Evolutionary conservation across 1,140 invertebrate species (phyloP), one percentile per base, ranked within the genome.

Genomic region (Drosophila sp.): DNA sequence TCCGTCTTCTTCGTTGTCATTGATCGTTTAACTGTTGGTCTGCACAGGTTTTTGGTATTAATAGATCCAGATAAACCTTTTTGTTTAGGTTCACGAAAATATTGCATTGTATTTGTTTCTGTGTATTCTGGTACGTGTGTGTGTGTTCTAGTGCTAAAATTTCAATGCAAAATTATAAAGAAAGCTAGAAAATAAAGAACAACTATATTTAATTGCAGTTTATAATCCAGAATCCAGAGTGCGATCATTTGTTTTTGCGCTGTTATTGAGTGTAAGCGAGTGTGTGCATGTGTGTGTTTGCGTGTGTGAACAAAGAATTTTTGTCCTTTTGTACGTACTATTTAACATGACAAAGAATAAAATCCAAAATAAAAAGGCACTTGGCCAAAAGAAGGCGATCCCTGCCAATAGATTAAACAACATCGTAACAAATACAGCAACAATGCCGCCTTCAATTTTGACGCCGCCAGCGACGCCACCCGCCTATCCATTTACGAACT

Each of bases 261-360:
- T 32, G 14, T 29, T 32, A 61, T 40, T 61, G 18, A 34, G 45
- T 61, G 29, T 34, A 2, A 45, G 36, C n/a, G 40, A 45, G 8
- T 59, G 40, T 59, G 57, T 59, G 57, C 43, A 21, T 54, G 32
- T 34, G 27, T 64, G 16, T 53, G 58, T 70, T 40, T 46, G 8
- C 11, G 38, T 46, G 67, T 64, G 50, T 64, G 32, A 4, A 43
- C 13, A 38, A 7, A 25, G 40, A 45, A 40, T 38, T 56, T 40
- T 36, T 64, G 67, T 71, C 40, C 25, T 34, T 64, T 63, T 71
- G 32, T 64, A 43, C 64, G 6, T 18, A 21, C 21, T 21, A 51
- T 45, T 18, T 29, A 78, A 56, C n/a, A 86, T 86, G 81, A 81
- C 74, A 40, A 86, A 86, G 29, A 87, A 53, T 40, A 81, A 84